phyloP scores from a whole-genome alignment of 2,797 vertebrate species.

The Toxotes lorentzi region DNA sequence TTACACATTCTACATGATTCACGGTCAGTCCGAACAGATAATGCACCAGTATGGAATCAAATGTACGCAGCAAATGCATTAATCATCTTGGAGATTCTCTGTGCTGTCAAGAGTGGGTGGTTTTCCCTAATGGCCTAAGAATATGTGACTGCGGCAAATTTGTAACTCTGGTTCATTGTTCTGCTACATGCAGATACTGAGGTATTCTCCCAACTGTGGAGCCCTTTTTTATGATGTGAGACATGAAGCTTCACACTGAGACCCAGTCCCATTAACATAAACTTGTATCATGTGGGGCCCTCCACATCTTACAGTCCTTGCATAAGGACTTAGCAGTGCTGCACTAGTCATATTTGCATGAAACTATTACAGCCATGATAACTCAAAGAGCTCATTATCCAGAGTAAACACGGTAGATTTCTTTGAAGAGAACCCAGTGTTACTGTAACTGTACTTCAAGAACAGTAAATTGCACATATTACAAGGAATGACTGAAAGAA shows the following conservation, averaged over 20 bases:
- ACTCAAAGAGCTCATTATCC: constrained; percentile 11
- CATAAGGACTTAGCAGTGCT: constrained; percentile 8
- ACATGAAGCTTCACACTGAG: constrained; percentile 24
- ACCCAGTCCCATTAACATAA: constrained; percentile 47
- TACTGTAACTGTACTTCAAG: not conserved
- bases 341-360: constrained; percentile 33
- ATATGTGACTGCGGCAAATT: constrained; percentile 48
- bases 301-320: constrained; percentile 28
- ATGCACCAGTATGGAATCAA: constrained; percentile 40
- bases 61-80: constrained; percentile 42
- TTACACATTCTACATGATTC: constrained; percentile 77
- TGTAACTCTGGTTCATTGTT: constrained; percentile 40
- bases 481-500: not conserved
- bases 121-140: constrained; percentile 57
- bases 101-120: constrained; percentile 55
- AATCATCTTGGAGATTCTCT: constrained; percentile 51
- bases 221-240: constrained; percentile 38
- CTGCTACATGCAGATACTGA: constrained; percentile 23
- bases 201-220: constrained; percentile 39
- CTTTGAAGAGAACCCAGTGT: not conserved
- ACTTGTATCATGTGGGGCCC: constrained; percentile 36
- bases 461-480: not conserved
- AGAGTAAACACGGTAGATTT: constrained; percentile 25
- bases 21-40: constrained; percentile 54
- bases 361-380: constrained; percentile 22